These are phyloP conservation scores for Salticus scenicus DNA, from an alignment of 2,888 invertebrate species.

Conservation along the genomic window DNA sequence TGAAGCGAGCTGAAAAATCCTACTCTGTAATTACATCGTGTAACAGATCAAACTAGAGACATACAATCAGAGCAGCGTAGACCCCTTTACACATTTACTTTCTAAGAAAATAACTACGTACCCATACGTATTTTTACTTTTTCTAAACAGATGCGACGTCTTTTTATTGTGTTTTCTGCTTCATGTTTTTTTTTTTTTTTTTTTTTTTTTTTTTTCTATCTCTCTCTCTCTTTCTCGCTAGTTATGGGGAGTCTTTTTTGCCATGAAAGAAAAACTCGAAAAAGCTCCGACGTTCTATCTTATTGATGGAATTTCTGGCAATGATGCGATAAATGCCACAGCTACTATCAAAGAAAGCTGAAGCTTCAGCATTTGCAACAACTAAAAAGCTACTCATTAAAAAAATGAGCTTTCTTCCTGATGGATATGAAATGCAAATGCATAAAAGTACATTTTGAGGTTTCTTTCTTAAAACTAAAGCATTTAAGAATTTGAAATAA, in stretches of 20 bases:
- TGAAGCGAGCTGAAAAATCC: constrained; percentile 40
- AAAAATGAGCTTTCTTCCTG: constrained; percentile 19
- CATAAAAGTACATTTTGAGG: not conserved
- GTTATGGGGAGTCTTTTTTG: too few relatives aligned
- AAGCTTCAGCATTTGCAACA: constrained; percentile 11
- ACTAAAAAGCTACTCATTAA: constrained; percentile 18
- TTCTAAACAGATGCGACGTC: constrained; percentile 39
- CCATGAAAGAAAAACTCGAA: constrained; percentile 9
- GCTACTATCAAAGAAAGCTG: constrained; percentile 12
- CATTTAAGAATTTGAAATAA: not conserved
- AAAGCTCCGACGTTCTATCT: constrained; percentile 5
- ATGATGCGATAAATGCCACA: constrained; percentile 38
- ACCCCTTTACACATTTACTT: constrained; percentile 33
- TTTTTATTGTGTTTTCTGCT: constrained; percentile 29
- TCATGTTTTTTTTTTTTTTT: constrained; percentile 13
- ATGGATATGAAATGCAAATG: constrained; percentile 53
- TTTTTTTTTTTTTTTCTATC: constrained; percentile 42
- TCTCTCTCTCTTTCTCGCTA: constrained; percentile 4
- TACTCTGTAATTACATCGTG: constrained; percentile 57
- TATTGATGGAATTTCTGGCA: constrained; percentile 30
- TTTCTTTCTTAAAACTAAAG: constrained; percentile 1
- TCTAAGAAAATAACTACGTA: constrained; percentile 54
- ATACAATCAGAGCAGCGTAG: constrained; percentile 35
- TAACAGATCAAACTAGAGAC: constrained; percentile 47
- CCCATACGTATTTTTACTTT: constrained; percentile 41